A percentile compares a stretch with the other conserved stretches of the same genome.
phyloP scores from a whole-genome alignment of 2,113 vertebrate genomes.

The Perca schrenkii region DNA sequence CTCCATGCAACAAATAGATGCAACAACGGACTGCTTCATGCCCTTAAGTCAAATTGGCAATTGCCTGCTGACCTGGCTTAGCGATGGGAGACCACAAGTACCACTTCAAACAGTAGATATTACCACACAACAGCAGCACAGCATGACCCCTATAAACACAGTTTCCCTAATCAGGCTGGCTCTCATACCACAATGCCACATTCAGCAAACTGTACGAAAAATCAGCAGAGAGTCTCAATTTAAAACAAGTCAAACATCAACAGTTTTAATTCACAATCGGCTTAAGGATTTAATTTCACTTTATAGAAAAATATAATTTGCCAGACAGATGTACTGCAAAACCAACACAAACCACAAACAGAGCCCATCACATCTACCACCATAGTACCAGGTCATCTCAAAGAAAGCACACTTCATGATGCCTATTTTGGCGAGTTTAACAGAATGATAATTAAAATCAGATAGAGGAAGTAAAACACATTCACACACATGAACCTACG shows the following conservation, averaged over 20 bases:
- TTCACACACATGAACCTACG: not conserved
- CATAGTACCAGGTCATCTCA: not conserved
- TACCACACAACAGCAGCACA: constrained; percentile 24
- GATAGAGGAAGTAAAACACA: constrained; percentile 25
- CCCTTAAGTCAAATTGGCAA: constrained; percentile 1
- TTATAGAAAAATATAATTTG: not conserved
- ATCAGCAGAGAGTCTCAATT: not conserved
- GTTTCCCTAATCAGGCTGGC: constrained; percentile 26
- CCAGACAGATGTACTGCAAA: not conserved
- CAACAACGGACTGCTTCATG: constrained; percentile 47
- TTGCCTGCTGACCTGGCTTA: constrained; percentile 64
- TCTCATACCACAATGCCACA: not conserved
- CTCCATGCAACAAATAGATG: constrained; percentile 53
- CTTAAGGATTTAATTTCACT: not conserved
- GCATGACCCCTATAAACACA: constrained; percentile 25
- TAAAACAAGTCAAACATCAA: constrained; percentile 17
- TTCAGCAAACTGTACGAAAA: constrained; percentile 1
- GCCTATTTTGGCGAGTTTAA: not conserved
- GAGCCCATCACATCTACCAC: not conserved
- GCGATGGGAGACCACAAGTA: constrained; percentile 65
- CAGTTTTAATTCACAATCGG: not conserved
- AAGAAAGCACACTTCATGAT: not conserved
- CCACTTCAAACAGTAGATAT: constrained; percentile 30
- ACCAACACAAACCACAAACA: not conserved
- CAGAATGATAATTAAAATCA: constrained; percentile 2